These are phyloP conservation scores for Labia minor DNA, from an alignment of 2,888 invertebrate genomes.

Conservation along the genomic window DNA sequence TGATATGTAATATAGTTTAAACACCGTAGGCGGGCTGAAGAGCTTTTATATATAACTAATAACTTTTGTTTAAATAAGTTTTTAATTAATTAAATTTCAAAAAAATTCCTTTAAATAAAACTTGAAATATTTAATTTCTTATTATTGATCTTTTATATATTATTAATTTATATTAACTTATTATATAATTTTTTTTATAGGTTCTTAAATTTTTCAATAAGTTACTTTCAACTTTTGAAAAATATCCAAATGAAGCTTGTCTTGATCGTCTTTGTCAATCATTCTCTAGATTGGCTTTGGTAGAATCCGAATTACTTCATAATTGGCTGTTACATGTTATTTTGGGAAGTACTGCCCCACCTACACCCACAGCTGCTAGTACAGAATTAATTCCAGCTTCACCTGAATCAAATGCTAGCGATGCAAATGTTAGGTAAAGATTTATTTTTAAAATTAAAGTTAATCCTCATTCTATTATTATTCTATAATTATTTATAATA, in stretches of 20 bases:
- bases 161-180: conserved; percentile 16
- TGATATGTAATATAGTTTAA: no score
- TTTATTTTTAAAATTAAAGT: neutral
- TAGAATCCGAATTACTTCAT: conserved; percentile 53
- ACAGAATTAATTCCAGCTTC: conserved; percentile 30
- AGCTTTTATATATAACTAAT: no score
- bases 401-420: neutral
- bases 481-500: neutral
- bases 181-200: conserved; percentile 23
- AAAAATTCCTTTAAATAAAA: no score
- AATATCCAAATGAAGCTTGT: conserved; percentile 48
- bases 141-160: neutral
- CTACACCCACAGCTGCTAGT: conserved; percentile 40
- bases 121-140: neutral
- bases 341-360: conserved; percentile 44
- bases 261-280: conserved; percentile 56
- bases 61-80: no score
- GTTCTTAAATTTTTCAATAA: conserved; percentile 72
- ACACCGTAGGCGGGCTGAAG: no score
- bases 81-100: no score
- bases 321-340: conserved; percentile 55
- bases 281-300: conserved; percentile 52
- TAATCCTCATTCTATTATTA: neutral
- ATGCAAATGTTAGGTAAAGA: conserved; percentile 7
- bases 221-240: conserved; percentile 51